These are phyloP conservation scores for Emydura subglobosa DNA, from an alignment of 2,113 vertebrate species.

Conservation along the genomic window DNA sequence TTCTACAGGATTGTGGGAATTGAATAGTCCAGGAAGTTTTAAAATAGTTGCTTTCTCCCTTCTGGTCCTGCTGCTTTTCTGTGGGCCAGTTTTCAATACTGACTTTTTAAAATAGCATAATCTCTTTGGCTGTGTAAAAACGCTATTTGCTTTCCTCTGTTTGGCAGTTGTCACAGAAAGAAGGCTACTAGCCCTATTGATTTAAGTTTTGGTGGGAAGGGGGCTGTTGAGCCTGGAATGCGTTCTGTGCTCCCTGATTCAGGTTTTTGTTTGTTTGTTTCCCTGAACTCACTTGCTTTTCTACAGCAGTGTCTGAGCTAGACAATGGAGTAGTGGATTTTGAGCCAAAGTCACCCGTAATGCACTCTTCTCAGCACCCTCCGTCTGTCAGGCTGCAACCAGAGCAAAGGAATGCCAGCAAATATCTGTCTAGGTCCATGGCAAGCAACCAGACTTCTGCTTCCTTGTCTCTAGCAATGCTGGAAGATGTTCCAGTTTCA, in stretches of 20 bases:
- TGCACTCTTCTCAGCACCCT: conserved; percentile 69
- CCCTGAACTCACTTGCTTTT: conserved; percentile 10
- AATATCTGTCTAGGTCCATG: conserved; percentile 75
- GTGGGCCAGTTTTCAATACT: neutral
- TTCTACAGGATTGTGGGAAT: neutral
- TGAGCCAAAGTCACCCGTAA: conserved; percentile 75
- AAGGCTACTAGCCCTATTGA: neutral
- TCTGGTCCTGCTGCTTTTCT: neutral
- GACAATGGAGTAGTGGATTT: conserved; percentile 79
- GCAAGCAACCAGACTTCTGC: conserved; percentile 69
- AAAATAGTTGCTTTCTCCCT: neutral
- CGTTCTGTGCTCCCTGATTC: neutral
- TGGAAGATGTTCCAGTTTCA: conserved; percentile 76
- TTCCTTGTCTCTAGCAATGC: conserved; percentile 37
- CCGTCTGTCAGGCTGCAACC: conserved; percentile 39
- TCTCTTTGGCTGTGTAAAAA: neutral
- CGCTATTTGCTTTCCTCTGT: neutral
- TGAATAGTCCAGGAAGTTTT: accelerated
- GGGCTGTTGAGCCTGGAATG: neutral
- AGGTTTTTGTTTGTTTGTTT: neutral
- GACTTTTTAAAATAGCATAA: accelerated
- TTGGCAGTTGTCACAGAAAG: neutral
- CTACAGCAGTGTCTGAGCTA: conserved; percentile 78
- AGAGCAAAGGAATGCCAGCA: conserved; percentile 76
- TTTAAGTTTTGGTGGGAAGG: neutral